phyloP scores from a whole-genome alignment of 2,797 vertebrate species.

The Oreortyx pictus region DNA sequence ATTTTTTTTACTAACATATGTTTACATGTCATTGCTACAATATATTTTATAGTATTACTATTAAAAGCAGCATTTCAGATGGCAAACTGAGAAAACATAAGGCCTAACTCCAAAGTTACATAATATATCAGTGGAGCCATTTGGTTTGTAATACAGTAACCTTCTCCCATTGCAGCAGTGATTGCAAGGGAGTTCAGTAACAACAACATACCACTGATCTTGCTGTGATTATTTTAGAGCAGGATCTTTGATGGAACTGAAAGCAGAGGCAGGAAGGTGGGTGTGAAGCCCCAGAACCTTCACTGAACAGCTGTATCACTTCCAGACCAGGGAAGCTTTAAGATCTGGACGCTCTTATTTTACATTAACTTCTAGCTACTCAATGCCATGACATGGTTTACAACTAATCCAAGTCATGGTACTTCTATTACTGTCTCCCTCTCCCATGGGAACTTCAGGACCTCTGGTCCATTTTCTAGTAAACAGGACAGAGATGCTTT shows the following conservation, averaged over 20 bases:
- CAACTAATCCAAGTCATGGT: neutral
- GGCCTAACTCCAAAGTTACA: neutral
- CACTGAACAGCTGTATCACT: neutral
- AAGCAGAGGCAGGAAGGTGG: neutral
- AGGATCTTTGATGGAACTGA: neutral
- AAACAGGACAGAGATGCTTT: rapidly evolving
- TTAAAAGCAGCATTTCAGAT: neutral
- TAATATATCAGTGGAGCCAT: neutral
- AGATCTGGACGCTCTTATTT: neutral
- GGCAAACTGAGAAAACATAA: neutral
- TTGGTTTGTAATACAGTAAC: neutral
- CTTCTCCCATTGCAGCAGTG: neutral
- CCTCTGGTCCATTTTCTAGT: neutral
- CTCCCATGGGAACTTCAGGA: neutral
- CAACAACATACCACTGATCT: neutral
- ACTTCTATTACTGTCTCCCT: neutral
- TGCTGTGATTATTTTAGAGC: neutral
- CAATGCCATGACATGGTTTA: neutral
- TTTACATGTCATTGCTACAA: neutral
- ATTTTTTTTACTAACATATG: neutral
- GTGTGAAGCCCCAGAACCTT: neutral
- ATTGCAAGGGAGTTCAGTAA: neutral
- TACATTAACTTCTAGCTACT: neutral
- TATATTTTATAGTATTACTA: neutral
- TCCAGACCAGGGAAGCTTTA: neutral